These are phyloP conservation scores for Melanotaenia duboulayi DNA, from an alignment of 2,113 vertebrate genomes.

Conservation along the genomic window DNA sequence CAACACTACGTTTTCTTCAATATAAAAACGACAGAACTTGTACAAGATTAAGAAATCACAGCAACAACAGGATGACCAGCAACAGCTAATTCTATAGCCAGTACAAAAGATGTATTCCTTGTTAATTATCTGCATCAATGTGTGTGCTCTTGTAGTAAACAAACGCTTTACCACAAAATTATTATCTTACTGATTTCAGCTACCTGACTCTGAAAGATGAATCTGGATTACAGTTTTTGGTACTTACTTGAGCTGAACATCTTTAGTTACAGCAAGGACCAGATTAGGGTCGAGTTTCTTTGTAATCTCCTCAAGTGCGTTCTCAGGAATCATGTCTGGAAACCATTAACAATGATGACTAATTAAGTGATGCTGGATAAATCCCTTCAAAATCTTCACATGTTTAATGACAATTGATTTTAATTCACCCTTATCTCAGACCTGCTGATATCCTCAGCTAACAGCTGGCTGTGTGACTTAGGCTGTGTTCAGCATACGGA, in stretches of 20 bases:
- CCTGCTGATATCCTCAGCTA: no score
- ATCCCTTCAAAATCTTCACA: not conserved
- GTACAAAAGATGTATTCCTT: not conserved
- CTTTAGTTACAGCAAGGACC: slow-evolving; percentile 90
- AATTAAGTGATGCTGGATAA: not conserved
- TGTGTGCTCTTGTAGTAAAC: no score
- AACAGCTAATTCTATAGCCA: no score
- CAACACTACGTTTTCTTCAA: no score
- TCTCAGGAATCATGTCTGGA: slow-evolving; percentile 96
- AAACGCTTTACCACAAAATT: no score
- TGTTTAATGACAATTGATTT: not conserved
- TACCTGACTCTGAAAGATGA: not conserved
- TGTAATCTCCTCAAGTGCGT: slow-evolving; percentile 95
- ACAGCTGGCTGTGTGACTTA: no score
- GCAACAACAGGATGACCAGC: no score
- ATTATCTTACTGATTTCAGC: not conserved
- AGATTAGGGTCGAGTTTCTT: slow-evolving; percentile 96
- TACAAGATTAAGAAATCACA: not conserved
- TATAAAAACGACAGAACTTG: not conserved
- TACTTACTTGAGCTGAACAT: slow-evolving; percentile 91
- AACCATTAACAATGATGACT: slow-evolving; percentile 2
- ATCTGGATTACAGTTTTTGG: not conserved
- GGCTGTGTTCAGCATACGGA: no score
- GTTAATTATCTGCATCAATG: not conserved
- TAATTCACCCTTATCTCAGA: no score